Evolutionary conservation across 2,888 invertebrate genomes (phyloP).

Genomic region (Taphrorychus bicolor): DNA sequence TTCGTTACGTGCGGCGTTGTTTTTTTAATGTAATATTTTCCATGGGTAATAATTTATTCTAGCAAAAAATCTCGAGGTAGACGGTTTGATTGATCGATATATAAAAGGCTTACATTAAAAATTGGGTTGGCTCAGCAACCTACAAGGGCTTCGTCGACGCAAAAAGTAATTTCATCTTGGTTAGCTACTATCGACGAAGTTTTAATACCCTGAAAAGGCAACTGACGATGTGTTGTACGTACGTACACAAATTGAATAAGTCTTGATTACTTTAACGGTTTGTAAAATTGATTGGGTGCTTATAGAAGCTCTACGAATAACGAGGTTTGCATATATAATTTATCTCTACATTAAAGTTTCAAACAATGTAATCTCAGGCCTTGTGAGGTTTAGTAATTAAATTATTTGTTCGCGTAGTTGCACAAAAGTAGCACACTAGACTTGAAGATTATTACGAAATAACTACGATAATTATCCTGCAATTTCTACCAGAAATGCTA

Average conservation of each 20-base stretch:
- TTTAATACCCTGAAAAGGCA: conserved; percentile 9
- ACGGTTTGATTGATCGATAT: conserved; percentile 34
- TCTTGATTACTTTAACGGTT: conserved; percentile 11
- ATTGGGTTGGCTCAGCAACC: conserved; percentile 19
- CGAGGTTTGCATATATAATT: conserved; percentile 4
- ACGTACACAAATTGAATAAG: conserved; percentile 6
- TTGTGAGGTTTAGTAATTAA: conserved; percentile 5
- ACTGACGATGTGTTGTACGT: conserved; percentile 1
- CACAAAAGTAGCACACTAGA: not conserved
- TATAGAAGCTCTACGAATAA: conserved; percentile 4
- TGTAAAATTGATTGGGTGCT: conserved; percentile 7
- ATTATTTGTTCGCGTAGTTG: conserved; percentile 1
- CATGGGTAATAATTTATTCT: conserved; percentile 33
- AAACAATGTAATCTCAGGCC: not conserved
- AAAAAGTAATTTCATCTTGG: conserved; percentile 21
- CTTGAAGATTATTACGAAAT: not conserved
- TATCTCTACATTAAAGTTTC: not conserved
- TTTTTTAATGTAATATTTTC: conserved; percentile 32
- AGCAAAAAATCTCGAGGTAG: conserved; percentile 29
- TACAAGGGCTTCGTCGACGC: conserved; percentile 19
- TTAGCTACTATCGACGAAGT: conserved; percentile 6
- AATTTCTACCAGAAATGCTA: too few relatives aligned
- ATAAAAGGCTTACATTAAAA: conserved; percentile 37
- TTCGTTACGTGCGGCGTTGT: conserved; percentile 13
- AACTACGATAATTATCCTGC: too few relatives aligned